Percentiles rank a stretch among this genome's conserved stretches.
Evolutionary conservation across 92 coral and sea anemone species (phyloP).

Genomic region (Porites divaricata): DNA sequence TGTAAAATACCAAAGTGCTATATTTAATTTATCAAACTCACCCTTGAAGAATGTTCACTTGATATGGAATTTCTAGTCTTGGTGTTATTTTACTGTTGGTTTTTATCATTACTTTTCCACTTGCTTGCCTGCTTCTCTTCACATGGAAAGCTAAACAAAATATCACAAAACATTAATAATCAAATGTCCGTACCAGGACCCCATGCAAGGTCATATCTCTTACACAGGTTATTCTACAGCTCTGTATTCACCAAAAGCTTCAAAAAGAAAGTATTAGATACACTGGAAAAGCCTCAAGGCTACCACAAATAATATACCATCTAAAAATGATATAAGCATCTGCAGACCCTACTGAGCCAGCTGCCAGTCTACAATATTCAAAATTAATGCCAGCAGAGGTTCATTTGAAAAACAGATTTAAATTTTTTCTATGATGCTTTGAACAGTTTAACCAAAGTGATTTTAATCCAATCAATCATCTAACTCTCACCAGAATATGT

Average conservation of each 20-base stretch:
- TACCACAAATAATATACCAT: no score
- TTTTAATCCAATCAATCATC: not conserved
- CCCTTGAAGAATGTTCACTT: conserved; percentile 96
- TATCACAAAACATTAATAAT: not conserved
- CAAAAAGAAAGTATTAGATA: not conserved
- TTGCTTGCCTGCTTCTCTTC: conserved; percentile 81
- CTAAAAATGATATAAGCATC: no score
- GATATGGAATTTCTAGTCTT: conserved; percentile 86
- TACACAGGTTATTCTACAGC: no score
- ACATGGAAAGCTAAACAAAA: conserved; percentile 78
- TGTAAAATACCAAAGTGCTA: no score
- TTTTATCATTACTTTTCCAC: conserved; percentile 81
- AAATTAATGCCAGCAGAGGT: no score
- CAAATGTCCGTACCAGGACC: no score
- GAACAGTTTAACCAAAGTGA: no score
- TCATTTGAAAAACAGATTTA: no score
- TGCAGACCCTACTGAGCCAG: no score
- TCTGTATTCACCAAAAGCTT: not conserved
- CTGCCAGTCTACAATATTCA: no score
- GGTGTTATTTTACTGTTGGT: conserved; percentile 87
- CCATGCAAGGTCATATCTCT: not conserved
- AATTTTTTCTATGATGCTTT: no score
- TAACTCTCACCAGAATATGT: conserved; percentile 83
- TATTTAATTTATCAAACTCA: conserved; percentile 35
- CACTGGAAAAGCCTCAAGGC: not conserved